Conservation (phyloP, 2,888 invertebrate genomes). For the Gastrophysa polygoni region DNA sequence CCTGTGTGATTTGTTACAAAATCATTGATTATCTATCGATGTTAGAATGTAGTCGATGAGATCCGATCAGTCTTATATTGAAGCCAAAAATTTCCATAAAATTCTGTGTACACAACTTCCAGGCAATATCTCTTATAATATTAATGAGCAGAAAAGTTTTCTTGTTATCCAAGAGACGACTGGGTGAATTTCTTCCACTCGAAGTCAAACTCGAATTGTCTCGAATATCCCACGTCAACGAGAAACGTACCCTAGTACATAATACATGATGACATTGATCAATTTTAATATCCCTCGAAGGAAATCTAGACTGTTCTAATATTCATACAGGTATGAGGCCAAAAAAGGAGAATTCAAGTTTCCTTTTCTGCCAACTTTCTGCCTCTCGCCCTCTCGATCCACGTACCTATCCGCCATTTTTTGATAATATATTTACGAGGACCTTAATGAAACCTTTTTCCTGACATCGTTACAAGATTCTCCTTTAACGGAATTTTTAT, state of each 20-base stretch:
- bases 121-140: too few relatives aligned
- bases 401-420: slow-evolving; percentile 23
- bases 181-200: not conserved
- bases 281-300: slow-evolving; percentile 41
- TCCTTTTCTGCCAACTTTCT: slow-evolving; percentile 14
- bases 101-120: too few relatives aligned
- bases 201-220: not conserved
- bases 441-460: slow-evolving; percentile 28
- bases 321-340: slow-evolving; percentile 35
- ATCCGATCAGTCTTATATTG: too few relatives aligned
- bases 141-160: too few relatives aligned
- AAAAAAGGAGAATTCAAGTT: slow-evolving; percentile 24
- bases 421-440: slow-evolving; percentile 30
- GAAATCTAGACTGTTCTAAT: slow-evolving; percentile 41
- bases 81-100: too few relatives aligned
- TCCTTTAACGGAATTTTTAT: slow-evolving; percentile 17
- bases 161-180: too few relatives aligned
- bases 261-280: slow-evolving; percentile 24
- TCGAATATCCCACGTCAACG: not conserved
- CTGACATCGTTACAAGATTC: slow-evolving; percentile 19
- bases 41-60: too few relatives aligned
- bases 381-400: slow-evolving; percentile 2
- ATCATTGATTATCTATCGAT: too few relatives aligned
- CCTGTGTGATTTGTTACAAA: too few relatives aligned
- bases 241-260: not conserved